Base-by-base conservation (phyloP, 2,888 invertebrate genomes). In the Eremobia ochroleuca region DNA sequence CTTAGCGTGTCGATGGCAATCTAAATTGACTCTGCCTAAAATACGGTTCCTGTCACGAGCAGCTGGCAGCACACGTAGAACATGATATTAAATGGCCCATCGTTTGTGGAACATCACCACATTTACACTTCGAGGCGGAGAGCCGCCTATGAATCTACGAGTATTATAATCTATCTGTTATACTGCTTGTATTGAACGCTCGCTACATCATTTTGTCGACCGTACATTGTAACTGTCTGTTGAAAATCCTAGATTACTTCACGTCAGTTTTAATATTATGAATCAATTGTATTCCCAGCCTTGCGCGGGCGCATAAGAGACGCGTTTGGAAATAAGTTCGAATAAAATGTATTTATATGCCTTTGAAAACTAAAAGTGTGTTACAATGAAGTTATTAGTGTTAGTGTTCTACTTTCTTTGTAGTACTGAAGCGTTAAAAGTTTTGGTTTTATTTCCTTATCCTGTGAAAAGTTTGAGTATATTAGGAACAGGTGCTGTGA, bases 391-490 rank as follows among this genome's bases (percentile, higher is more conserved):
- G 62, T 64, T 71, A 25, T 40, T 79, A 18, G 21, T 79, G 40
- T n/a, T 37, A n/a, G n/a, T 82, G 8, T 13, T 70, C n/a, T 71
- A 31, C 40, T 40, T 71, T 4, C 64, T 79, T 8, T 76, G 71
- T 73, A 62, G 72, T 18, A 58, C 70, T 6, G 81, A 88, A 0
- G 85, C 88, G 0, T 89, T 90, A 62, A 91, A 88, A 76, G 81
- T 92, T 34, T 81, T 92, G 18, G 85, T 92, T 31, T 28, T 88
- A 8, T 90, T 81, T 62, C 89, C 90, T 2, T 77, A 87, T 11
- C 89, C 92, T 6, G 76, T 89, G 0, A 89, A 78, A 55, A 92
- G 92, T 78, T 68, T 92, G 1, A 88, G 83, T 74, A 87, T 89
- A 43, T 77, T 92, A 8, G 92, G 92, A 6, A 83, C 90, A 64